These are phyloP conservation scores for Leptura quadrifasciata DNA, from an alignment of 2,888 invertebrate species.

Conservation along the genomic window DNA sequence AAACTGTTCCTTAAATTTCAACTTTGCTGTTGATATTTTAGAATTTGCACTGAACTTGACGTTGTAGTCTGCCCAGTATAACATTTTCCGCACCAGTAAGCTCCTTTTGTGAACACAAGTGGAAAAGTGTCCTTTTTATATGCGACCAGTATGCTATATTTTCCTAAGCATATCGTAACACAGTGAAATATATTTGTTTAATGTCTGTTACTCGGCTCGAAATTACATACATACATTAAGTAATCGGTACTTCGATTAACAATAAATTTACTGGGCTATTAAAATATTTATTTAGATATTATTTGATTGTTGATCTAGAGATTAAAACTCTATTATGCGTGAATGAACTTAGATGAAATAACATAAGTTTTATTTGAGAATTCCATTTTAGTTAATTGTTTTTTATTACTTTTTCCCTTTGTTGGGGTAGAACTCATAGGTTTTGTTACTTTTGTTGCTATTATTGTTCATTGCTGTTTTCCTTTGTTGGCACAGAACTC, in stretches of 20 bases:
- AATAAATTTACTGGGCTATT: slow-evolving; percentile 2
- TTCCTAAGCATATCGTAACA: too few species aligned
- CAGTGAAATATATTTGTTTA: not conserved
- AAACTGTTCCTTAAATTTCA: not conserved
- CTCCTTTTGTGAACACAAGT: too few species aligned
- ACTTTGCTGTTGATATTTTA: not conserved
- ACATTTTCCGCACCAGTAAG: too few species aligned
- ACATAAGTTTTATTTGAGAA: not conserved
- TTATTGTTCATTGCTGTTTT: not conserved
- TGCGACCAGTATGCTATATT: too few species aligned
- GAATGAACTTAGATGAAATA: not conserved
- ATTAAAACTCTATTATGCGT: not conserved
- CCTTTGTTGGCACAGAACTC: not conserved
- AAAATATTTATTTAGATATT: slow-evolving; percentile 6
- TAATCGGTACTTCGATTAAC: slow-evolving; percentile 2
- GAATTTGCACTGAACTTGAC: not conserved
- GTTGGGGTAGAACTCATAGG: not conserved
- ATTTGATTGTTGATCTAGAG: not conserved
- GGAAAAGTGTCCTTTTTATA: too few species aligned
- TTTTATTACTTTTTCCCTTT: not conserved
- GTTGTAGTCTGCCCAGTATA: not conserved
- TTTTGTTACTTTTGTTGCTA: not conserved
- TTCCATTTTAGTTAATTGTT: not conserved
- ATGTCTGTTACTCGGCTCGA: not conserved
- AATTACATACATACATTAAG: slow-evolving; percentile 1